Evolutionary conservation across 1,140 invertebrate species (phyloP).

Genomic region (Diabrotica undecimpunctata): DNA sequence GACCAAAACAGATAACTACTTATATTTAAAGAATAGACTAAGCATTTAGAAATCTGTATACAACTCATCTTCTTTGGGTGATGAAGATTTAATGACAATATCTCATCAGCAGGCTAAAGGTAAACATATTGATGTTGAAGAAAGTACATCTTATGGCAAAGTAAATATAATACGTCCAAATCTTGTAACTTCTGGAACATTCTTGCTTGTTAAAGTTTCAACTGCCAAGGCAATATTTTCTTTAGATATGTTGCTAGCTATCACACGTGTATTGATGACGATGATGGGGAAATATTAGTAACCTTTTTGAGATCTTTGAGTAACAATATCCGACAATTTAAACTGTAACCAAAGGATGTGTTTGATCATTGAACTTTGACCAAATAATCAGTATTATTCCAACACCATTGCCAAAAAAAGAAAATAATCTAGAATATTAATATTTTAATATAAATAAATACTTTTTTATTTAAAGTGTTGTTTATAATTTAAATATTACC

Average conservation of each 20-base stretch:
- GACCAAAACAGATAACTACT: neutral
- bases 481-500: no score
- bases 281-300: conserved; percentile 30
- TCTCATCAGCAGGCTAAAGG: conserved; percentile 29
- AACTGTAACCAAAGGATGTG: conserved; percentile 3
- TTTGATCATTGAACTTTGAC: conserved; percentile 4
- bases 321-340: conserved; percentile 3
- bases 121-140: conserved; percentile 22
- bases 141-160: conserved; percentile 30
- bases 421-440: conserved; percentile 11
- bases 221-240: conserved; percentile 12
- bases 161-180: conserved; percentile 29
- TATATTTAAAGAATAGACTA: neutral
- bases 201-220: conserved; percentile 12
- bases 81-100: conserved; percentile 33
- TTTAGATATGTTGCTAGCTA: conserved; percentile 26
- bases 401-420: conserved; percentile 1
- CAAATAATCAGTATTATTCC: conserved; percentile 6
- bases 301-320: conserved; percentile 15
- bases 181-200: conserved; percentile 10
- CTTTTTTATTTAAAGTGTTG: no score
- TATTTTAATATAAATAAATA: neutral
- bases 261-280: conserved; percentile 22
- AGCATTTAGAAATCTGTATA: conserved; percentile 27
- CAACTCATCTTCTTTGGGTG: conserved; percentile 26